Evolutionary conservation across 2,888 invertebrate genomes (phyloP), one percentile per base, ranked within the genome.

Genomic region (Cryptocephalus moraei): DNA sequence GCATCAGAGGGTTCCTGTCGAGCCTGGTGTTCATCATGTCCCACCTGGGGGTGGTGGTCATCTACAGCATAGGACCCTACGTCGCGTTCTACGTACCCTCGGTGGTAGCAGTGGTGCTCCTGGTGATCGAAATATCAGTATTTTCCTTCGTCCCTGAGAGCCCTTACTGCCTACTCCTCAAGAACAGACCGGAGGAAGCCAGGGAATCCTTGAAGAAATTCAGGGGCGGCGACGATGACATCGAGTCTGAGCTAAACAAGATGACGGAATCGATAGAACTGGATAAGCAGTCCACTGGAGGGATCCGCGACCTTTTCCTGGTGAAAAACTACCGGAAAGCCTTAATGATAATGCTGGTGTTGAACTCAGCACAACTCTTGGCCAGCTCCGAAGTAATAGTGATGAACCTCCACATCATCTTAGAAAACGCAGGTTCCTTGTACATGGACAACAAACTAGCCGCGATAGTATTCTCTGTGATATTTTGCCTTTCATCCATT

Each of bases 371-470:
- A 4, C 69, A 70, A 56, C 68, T 68, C 53, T 63, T 69, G 47
- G 65, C 67, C 36, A 61, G 67, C 44, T 67, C 67, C 41, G 67
- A 66, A 44, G 68, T 68, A 9, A 65, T 70, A 50, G 49, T 68
- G 41, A 69, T 69, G 69, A 70, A 70, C 47, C 53, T 69, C 14
- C 69, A 68, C 53, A 58, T 59, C 10, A 70, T 69, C 33, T 53
- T 70, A 10, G 58, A 56, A 10, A 63, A 62, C 36, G 68, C 67
- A 0, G 64, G 64, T 6, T 64, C 65, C 8, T 62, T 64, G 14
- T 60, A 68, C 42, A 51, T 60, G 8, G 53, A 63, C 10, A 57
- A 65, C 4, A 59, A 61, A 39, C 56, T 58, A 1, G 61, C 66
- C 1, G 67, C 65, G 8, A 70, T 70, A 40, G 56, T 70, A 10